Evolutionary conservation across 2,888 invertebrate species (phyloP).

Genomic region (Argynnis bischoffii): DNA sequence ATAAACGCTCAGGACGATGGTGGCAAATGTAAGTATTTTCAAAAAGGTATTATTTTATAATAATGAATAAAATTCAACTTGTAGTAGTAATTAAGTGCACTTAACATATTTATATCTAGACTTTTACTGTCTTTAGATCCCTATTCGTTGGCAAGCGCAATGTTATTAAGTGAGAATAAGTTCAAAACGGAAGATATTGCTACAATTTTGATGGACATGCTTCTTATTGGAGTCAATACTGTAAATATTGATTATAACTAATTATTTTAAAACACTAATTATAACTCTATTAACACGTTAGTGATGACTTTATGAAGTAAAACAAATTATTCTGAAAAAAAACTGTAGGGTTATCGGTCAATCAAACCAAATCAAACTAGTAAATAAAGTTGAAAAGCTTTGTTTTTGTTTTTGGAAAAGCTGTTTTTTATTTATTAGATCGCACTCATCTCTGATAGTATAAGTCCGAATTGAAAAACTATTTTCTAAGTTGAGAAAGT

Average conservation of each 20-base stretch:
- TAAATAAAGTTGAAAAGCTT: too few relatives aligned
- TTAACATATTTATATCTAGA: background rate
- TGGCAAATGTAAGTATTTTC: conserved; percentile 45
- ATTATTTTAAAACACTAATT: too few relatives aligned
- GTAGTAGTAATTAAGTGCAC: background rate
- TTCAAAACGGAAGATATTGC: conserved; percentile 83
- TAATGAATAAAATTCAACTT: background rate
- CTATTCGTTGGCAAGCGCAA: conserved; percentile 75
- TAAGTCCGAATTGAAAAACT: too few relatives aligned
- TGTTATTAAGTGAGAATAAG: conserved; percentile 79
- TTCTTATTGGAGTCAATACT: conserved; percentile 85
- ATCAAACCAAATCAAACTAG: too few relatives aligned
- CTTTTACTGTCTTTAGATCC: conserved; percentile 38
- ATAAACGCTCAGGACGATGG: conserved; percentile 46
- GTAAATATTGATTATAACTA: conserved; percentile 49
- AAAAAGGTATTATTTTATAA: background rate
- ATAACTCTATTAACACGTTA: too few relatives aligned
- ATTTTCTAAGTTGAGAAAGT: too few relatives aligned
- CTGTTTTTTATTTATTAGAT: too few relatives aligned
- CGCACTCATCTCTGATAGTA: too few relatives aligned
- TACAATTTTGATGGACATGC: conserved; percentile 85
- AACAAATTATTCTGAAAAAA: too few relatives aligned
- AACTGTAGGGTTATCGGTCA: too few relatives aligned
- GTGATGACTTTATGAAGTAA: too few relatives aligned
- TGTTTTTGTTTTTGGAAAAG: too few relatives aligned